Evolutionary conservation across 2,113 vertebrate species (phyloP).

Genomic region (Dissostichus mawsoni): DNA sequence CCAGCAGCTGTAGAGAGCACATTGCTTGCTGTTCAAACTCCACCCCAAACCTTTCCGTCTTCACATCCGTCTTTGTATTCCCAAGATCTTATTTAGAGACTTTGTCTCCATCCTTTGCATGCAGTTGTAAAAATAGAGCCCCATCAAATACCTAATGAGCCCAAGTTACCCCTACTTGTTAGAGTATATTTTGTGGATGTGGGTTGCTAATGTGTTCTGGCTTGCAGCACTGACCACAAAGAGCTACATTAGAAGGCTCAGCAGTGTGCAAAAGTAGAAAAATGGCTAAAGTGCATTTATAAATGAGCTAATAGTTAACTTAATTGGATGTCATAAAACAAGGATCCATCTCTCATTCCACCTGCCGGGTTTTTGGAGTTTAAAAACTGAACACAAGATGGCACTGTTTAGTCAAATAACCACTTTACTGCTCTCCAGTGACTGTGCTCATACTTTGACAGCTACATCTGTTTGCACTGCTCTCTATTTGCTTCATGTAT

Average conservation of each 20-base stretch:
- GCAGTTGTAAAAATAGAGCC: conserved; percentile 45
- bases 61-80: conserved; percentile 81
- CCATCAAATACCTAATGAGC: conserved; percentile 35
- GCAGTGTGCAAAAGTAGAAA: neutral
- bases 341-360: neutral
- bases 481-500: neutral
- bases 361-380: neutral
- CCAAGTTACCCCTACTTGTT: conserved; percentile 15
- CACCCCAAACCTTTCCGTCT: conserved; percentile 81
- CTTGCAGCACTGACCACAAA: neutral
- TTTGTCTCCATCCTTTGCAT: conserved; percentile 48
- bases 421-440: neutral
- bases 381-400: conserved; percentile 69
- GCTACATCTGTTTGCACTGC: neutral
- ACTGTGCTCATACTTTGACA: neutral
- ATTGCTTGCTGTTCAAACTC: conserved; percentile 88
- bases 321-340: neutral
- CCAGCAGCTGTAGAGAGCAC: conserved; percentile 94
- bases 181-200: conserved; percentile 16
- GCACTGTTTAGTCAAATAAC: conserved; percentile 74
- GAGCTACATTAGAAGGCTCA: neutral
- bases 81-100: conserved; percentile 64
- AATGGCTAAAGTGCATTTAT: neutral
- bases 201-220: neutral
- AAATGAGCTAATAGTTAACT: neutral